Conservation (phyloP, 53 echinoderm and acorn worm genomes). For the Apostichopus leukothele region DNA sequence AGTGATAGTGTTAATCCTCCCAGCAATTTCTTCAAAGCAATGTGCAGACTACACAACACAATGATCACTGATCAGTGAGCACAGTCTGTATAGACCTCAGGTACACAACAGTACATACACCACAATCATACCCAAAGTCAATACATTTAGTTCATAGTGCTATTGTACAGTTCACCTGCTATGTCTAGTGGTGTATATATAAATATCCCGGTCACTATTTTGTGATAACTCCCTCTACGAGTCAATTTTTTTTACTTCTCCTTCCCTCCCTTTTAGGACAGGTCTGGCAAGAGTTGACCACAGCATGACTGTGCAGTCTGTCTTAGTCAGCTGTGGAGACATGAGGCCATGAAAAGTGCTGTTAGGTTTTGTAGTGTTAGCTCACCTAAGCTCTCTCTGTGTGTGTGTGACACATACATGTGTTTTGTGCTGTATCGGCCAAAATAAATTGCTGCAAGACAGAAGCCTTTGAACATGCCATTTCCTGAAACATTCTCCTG, state of each 20-base stretch:
- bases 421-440: background rate
- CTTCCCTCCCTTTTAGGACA: background rate
- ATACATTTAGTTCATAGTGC: too few relatives aligned
- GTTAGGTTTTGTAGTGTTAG: background rate
- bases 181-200: background rate
- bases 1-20: too few relatives aligned
- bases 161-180: background rate
- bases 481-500: conserved; percentile 36
- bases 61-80: too few relatives aligned
- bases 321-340: background rate
- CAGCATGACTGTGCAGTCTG: background rate
- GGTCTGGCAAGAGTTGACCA: background rate
- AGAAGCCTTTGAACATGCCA: conserved; percentile 28
- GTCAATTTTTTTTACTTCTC: background rate
- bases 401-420: background rate
- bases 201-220: conserved; percentile 28
- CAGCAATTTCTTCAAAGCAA: too few relatives aligned
- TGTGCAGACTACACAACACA: too few relatives aligned
- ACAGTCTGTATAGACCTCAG: too few relatives aligned
- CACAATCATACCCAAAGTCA: too few relatives aligned
- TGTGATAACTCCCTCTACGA: conserved; percentile 41
- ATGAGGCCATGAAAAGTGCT: background rate
- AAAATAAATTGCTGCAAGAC: background rate
- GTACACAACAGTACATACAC: too few relatives aligned
- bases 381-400: background rate